A percentile compares a stretch with the other conserved stretches of the same genome.
These are phyloP conservation scores for Anthoptus insignis DNA, from an alignment of 2,888 invertebrate species.

Conservation along the genomic window DNA sequence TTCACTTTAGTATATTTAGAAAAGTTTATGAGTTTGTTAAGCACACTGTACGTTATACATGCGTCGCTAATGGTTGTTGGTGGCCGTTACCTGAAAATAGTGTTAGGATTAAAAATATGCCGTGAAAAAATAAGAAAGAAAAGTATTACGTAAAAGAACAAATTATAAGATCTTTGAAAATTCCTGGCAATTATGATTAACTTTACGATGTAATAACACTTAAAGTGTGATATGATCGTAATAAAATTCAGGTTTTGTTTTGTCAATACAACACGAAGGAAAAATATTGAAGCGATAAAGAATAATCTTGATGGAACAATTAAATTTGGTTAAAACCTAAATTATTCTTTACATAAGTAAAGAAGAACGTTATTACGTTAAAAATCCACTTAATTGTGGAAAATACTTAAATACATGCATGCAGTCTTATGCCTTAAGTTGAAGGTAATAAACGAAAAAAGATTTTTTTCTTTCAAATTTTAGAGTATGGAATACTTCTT, in stretches of 20 bases:
- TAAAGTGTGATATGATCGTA: slow-evolving; percentile 21
- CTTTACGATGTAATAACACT: slow-evolving; percentile 27
- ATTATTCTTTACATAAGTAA: no score
- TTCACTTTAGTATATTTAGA: slow-evolving; percentile 25
- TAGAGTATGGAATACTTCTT: no score
- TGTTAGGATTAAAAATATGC: slow-evolving; percentile 32
- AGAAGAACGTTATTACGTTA: no score
- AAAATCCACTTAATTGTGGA: no score
- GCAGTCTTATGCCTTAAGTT: no score
- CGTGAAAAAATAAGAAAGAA: slow-evolving; percentile 11
- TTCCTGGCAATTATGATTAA: slow-evolving; percentile 29
- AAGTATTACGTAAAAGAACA: slow-evolving; percentile 14
- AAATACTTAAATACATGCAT: no score
- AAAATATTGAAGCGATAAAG: background rate
- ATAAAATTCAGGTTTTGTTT: background rate
- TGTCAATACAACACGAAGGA: slow-evolving; percentile 2
- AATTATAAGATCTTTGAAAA: slow-evolving; percentile 23
- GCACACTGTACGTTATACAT: slow-evolving; percentile 81
- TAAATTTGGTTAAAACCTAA: background rate
- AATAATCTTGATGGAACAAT: background rate
- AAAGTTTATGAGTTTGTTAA: slow-evolving; percentile 23
- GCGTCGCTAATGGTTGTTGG: slow-evolving; percentile 86
- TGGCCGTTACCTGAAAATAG: slow-evolving; percentile 76
- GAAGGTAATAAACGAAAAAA: no score
- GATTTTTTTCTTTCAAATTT: no score